Base-by-base conservation (phyloP, 2,888 invertebrate genomes). In the Limnephilus auricula region DNA sequence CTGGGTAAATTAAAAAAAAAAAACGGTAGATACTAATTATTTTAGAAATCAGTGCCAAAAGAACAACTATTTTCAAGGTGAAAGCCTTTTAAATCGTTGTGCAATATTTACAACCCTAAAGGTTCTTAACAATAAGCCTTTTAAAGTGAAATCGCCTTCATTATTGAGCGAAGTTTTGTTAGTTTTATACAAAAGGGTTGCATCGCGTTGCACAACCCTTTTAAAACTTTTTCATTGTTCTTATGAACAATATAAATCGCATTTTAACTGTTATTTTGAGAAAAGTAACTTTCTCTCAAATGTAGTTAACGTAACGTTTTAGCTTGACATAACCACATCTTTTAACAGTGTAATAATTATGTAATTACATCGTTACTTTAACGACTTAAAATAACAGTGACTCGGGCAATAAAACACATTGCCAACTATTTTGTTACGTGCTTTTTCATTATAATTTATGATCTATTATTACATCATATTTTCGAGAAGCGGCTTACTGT, bases 31-130 rank as follows among this genome's bases (percentile, higher is more conserved):
- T n/a, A n/a, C n/a, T n/a, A 82, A 15, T 25, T 1, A 34, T 34
- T 82, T 82, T 82, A 82, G 82, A 82, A 34, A 82, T 34, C 82
- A 15, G 34, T 82, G 25, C 34, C n/a, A 82, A 82, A 82, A 82
- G 18, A 12, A n/a, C 25, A 25, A 6, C 10, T 25, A 45, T 37
- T 79, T 25, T 50, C 45, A 79, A 86, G 86, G 65, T 65, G 86
- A 65, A 85, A 85, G 10, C 45, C 12, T 50, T 50, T 40, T 0
- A 50, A 30, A 50, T 9, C 9, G 32, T 86, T 86, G 65, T 86
- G 86, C 25, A 86, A 86, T 86, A 86, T 86, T 86, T 86, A 86
- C 86, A 50, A 65, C 86, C 86, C 86, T 50, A 32, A 86, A 86
- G 50, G 34, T 50, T 9, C 65, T 25, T 15, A 34, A 86, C 65